Evolutionary conservation across 1,140 invertebrate genomes (phyloP).

Genomic region (Prorops nasuta): DNA sequence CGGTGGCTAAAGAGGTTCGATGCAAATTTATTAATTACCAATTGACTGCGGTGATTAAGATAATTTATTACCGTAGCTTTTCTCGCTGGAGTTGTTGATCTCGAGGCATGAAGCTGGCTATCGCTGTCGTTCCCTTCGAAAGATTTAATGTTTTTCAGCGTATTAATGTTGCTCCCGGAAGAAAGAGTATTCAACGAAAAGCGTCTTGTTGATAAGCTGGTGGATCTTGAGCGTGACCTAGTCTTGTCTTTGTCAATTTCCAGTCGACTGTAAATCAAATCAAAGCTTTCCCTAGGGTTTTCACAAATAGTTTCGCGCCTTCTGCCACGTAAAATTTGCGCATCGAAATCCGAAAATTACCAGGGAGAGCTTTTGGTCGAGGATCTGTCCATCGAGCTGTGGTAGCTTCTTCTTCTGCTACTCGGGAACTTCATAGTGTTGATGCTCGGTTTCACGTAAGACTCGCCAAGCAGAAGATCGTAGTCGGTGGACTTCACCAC

Average conservation of each 20-base stretch:
- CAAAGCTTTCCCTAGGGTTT: background rate
- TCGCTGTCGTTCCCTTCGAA: background rate
- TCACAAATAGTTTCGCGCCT: background rate
- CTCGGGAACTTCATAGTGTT: constrained; percentile 8
- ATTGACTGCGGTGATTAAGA: background rate
- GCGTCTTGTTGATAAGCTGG: constrained; percentile 23
- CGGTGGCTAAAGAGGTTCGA: constrained; percentile 28
- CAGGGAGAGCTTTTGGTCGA: constrained; percentile 17
- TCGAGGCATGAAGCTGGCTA: constrained; percentile 11
- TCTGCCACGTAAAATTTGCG: too few relatives aligned
- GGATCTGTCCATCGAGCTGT: constrained; percentile 20
- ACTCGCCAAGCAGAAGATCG: constrained; percentile 6
- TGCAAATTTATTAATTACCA: background rate
- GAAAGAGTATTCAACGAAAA: background rate
- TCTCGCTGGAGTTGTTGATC: constrained; percentile 6
- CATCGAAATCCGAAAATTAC: too few relatives aligned
- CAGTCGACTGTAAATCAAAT: constrained; percentile 3
- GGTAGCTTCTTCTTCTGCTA: constrained; percentile 14
- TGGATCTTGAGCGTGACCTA: constrained; percentile 34
- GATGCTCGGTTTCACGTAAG: background rate
- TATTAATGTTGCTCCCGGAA: background rate
- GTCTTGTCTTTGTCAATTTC: constrained; percentile 12
- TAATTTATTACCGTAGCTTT: constrained; percentile 13
- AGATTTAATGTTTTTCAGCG: background rate
- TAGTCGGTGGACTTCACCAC: constrained; percentile 19